A percentile compares a stretch with the other conserved stretches of the same genome.
phyloP scores from a whole-genome alignment of 2,113 vertebrate genomes.

The Ameiurus melas region DNA sequence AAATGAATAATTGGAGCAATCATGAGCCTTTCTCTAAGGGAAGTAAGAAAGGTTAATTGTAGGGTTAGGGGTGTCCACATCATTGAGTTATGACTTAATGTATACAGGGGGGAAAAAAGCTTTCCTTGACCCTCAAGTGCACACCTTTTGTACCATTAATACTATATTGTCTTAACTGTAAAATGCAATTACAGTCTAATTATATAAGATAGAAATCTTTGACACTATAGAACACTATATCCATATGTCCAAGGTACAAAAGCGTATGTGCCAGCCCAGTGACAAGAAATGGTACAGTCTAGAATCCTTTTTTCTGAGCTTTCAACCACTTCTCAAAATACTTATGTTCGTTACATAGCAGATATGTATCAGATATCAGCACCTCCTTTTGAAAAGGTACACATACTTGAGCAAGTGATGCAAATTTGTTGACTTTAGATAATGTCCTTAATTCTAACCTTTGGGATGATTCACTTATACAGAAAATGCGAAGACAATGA shows the following conservation, averaged over 20 bases:
- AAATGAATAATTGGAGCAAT: background rate
- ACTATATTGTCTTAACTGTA: background rate
- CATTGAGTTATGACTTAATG: background rate
- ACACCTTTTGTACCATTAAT: background rate
- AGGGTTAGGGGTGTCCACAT: background rate
- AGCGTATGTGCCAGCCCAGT: fast-evolving
- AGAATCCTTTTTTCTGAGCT: too few relatives aligned
- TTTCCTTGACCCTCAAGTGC: background rate
- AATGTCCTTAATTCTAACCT: background rate
- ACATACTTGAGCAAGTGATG: background rate
- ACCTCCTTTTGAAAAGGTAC: background rate
- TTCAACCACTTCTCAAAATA: background rate
- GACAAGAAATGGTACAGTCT: background rate
- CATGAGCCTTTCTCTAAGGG: background rate
- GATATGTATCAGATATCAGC: background rate
- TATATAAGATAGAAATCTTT: background rate
- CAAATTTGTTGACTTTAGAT: background rate
- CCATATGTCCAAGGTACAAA: background rate
- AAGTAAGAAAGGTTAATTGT: background rate
- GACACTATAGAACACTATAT: background rate
- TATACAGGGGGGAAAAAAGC: background rate
- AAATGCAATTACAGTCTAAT: background rate
- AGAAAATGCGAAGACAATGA: background rate
- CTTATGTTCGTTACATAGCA: background rate
- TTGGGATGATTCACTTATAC: background rate